Base-by-base conservation (phyloP, 2,797 vertebrate species). In the Cirrhinus molitorella region DNA sequence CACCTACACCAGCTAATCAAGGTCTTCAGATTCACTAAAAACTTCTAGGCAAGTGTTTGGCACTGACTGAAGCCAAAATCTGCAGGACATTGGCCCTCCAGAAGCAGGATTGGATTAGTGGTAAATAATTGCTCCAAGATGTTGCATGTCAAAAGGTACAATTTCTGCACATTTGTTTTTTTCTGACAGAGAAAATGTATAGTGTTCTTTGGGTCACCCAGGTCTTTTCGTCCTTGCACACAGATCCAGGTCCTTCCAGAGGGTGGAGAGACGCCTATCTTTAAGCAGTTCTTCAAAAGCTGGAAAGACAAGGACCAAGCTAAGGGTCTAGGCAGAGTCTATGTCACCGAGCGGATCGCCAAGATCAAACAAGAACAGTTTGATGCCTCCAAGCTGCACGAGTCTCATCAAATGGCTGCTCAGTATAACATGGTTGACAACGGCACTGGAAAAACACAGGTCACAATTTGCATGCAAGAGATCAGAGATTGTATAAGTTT, bases 161-260 rank as follows among this genome's bases (percentile, higher is more conserved):
- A 12, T 31, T 21, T 51, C 6, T 51, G 25, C 16, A 13, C 45
- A 43, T 43, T 43, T 43, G n/a, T 57, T 28, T 70, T 61, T 23
- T 31, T 21, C 21, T 43, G 72, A 57, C 71, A 73, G 17, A 17
- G 16, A 51, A 2, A 3, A 53, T 10, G 12, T 13, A 70, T 25
- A 70, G 13, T 51, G 34, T 51, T 65, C 25, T 65, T 66, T 49
- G 7, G 12, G 28, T 65, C 55, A 75, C 23, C 14, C 34, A 43
- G 34, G 45, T 40, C 10, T 53, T 79, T 66, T 65, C 0, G 0
- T 59, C 21, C 8, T n/a, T 49, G 23, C 55, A 76, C 81, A 75
- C 85, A 98, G 97, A 97, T 98, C 92, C 96, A 98, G 90, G 96
- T 98, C 68, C 94, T 98, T 85, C 97, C 97, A 0, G 96, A 98